Conservation (phyloP, 2,113 vertebrate species). For the Noturus placidus region DNA sequence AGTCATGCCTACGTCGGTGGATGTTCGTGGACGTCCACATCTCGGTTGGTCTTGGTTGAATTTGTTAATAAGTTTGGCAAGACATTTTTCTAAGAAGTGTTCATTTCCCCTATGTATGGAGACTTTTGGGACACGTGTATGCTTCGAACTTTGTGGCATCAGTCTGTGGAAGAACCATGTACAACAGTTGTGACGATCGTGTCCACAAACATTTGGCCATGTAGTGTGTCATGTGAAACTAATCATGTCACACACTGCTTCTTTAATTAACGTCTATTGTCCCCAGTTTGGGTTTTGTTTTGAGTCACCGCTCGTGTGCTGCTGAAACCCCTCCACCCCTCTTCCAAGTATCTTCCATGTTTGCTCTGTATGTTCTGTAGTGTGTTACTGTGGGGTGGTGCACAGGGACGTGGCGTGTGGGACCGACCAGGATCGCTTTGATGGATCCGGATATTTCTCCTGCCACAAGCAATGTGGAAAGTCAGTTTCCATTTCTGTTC, state of each 20-base stretch:
- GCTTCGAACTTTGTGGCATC: neutral
- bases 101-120: too few relatives aligned
- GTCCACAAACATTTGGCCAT: neutral
- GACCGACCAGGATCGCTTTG: constrained; percentile 78
- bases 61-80: too few relatives aligned
- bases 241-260: neutral
- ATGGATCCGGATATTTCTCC: constrained; percentile 85
- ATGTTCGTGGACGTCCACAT: too few relatives aligned
- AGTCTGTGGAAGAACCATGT: neutral
- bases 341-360: neutral
- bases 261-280: neutral
- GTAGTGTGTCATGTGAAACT: neutral
- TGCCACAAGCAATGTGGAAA: constrained; percentile 89
- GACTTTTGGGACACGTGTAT: neutral
- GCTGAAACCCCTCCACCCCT: neutral
- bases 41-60: too few relatives aligned
- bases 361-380: constrained; percentile 49
- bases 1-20: too few relatives aligned
- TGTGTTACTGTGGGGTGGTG: constrained; percentile 86
- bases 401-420: constrained; percentile 83
- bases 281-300: neutral
- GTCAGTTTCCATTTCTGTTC: constrained; percentile 72
- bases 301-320: neutral
- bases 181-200: neutral
- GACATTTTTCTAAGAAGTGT: too few relatives aligned